Base-by-base conservation (phyloP, 2,888 invertebrate species). In the Venusia cambrica region DNA sequence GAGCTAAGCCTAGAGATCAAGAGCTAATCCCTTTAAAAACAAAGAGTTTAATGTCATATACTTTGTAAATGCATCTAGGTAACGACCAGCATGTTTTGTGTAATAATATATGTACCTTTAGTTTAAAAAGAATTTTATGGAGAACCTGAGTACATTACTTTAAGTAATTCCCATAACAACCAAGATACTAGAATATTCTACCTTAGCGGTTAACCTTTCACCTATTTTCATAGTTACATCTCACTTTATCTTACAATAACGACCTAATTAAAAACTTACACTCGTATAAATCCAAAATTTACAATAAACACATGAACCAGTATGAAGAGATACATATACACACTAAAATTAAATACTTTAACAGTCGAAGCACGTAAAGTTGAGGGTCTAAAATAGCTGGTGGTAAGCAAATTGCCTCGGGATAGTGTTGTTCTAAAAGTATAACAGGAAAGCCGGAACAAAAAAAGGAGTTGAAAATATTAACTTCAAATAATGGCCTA, bases 221-320 rank as follows among this genome's bases (percentile, higher is more conserved):
- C 21, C 17, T 22, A 32, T 27, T 31, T 27, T 4, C 13, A 11
- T 27, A 28, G 25, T 11, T 7, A 38, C 18, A 15, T 8, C 15
- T 24, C 25, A n/a, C n/a, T n/a, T n/a, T n/a, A 28, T 32, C 25
- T 39, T 38, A 20, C 4, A 36, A 39, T 49, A 38, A 40, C 43
- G 37, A 44, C 47, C 48, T 48, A 54, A 52, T 54, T 54, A 52
- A 50, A 52, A 52, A 54, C 31, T 47, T 52, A 52, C 48, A 39
- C 48, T 37, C 31, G 30, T 43, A 19, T 52, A 42, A 48, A 44
- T 50, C 38, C 26, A 41, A 43, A 47, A 45, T 51, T 46, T 40
- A 38, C 42, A 34, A 21, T 29, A 49, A 47, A 43, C 42, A 42
- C 32, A 24, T 26, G n/a, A 32, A 25, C 54, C 46, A 39, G 8